Evolutionary conservation across 2,888 invertebrate species (phyloP).

Genomic region (Hedychridium roseum): DNA sequence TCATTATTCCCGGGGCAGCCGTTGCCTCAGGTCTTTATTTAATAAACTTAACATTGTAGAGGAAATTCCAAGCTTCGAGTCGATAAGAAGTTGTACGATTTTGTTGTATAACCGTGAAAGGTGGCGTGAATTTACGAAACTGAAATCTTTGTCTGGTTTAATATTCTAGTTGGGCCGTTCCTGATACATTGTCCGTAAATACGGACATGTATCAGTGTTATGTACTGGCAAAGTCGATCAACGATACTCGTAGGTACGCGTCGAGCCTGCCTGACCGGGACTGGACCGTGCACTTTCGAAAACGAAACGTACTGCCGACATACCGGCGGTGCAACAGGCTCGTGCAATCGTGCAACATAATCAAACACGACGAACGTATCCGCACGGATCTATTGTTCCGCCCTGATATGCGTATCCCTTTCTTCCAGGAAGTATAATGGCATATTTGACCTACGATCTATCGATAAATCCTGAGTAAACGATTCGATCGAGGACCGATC

Average conservation of each 20-base stretch:
- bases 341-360: slow-evolving; percentile 12
- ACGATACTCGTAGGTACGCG: background rate
- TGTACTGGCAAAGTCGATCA: too few species aligned
- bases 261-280: slow-evolving; percentile 12
- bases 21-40: background rate
- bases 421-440: too few species aligned
- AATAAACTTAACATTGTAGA: too few species aligned
- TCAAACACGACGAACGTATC: background rate
- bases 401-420: too few species aligned
- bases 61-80: too few species aligned
- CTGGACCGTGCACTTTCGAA: slow-evolving; percentile 29
- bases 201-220: too few species aligned
- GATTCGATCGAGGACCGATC: too few species aligned
- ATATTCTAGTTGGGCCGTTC: background rate
- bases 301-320: slow-evolving; percentile 19
- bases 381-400: slow-evolving; percentile 11
- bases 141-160: background rate
- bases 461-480: too few species aligned
- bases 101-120: too few species aligned
- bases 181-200: background rate
- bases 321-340: slow-evolving; percentile 21
- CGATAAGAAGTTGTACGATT: too few species aligned
- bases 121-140: background rate
- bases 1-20: background rate
- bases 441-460: too few species aligned